phyloP scores from a whole-genome alignment of 2,888 invertebrate genomes.

The Ptychoptera albimana region DNA sequence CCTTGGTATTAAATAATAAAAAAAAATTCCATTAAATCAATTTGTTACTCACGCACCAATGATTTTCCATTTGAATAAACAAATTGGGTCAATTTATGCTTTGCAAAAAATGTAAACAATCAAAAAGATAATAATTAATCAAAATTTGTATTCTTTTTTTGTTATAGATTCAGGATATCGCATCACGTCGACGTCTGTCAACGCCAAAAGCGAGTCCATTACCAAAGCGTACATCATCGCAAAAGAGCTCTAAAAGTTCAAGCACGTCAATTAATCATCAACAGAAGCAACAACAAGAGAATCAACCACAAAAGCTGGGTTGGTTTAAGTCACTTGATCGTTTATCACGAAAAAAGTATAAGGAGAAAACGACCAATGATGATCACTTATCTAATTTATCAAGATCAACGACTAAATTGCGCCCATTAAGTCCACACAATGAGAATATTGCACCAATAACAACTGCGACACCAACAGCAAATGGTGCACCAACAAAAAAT shows the following conservation, averaged over 20 bases:
- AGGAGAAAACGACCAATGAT: neutral
- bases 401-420: neutral
- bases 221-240: slow-evolving; percentile 41
- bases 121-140: slow-evolving; percentile 1
- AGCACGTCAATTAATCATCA: slow-evolving; percentile 21
- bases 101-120: too few relatives aligned
- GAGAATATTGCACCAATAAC: neutral
- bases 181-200: slow-evolving; percentile 55
- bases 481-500: slow-evolving; percentile 36
- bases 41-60: too few relatives aligned
- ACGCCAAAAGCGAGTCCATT: slow-evolving; percentile 57
- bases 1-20: too few relatives aligned
- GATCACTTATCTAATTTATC: slow-evolving; percentile 1
- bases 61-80: too few relatives aligned
- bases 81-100: too few relatives aligned
- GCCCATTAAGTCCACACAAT: neutral
- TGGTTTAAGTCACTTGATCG: slow-evolving; percentile 71
- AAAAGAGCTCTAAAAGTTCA: slow-evolving; percentile 16
- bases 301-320: slow-evolving; percentile 35
- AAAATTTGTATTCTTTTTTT: slow-evolving; percentile 2
- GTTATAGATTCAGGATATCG: slow-evolving; percentile 35
- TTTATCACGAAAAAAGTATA: slow-evolving; percentile 47
- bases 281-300: slow-evolving; percentile 30
- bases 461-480: slow-evolving; percentile 10
- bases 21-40: too few relatives aligned